Evolutionary conservation across 37 sponge, comb jelly and placozoan genomes (phyloP).

Genomic region (Crambe crambe): DNA sequence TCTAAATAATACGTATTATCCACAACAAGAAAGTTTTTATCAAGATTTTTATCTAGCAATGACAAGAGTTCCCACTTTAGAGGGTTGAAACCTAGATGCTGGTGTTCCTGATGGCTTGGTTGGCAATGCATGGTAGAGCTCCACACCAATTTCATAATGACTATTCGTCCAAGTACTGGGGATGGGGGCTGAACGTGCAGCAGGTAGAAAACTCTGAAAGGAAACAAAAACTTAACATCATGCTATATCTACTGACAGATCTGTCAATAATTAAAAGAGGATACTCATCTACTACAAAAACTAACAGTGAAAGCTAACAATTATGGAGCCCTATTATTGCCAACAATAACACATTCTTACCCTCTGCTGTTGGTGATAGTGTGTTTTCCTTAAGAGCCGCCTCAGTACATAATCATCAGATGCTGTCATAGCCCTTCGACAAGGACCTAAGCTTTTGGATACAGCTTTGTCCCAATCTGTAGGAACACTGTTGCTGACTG

Average conservation of each 20-base stretch:
- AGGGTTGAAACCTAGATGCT: constrained; percentile 29
- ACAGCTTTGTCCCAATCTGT: neutral
- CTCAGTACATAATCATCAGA: constrained; percentile 40
- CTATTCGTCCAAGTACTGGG: constrained; percentile 22
- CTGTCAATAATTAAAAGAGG: too few species aligned
- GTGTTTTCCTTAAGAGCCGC: constrained; percentile 37
- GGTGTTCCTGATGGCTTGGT: constrained; percentile 41
- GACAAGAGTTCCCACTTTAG: constrained; percentile 34
- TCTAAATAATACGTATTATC: neutral
- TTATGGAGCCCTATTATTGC: too few species aligned
- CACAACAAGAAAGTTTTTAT: neutral
- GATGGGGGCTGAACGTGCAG: constrained; percentile 23
- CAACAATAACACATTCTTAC: too few species aligned
- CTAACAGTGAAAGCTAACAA: neutral
- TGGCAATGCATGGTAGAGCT: constrained; percentile 39
- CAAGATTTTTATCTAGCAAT: constrained; percentile 29
- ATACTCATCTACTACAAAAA: neutral
- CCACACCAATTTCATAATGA: constrained; percentile 15
- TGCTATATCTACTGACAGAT: too few species aligned
- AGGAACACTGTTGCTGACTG: too few species aligned
- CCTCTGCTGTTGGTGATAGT: too few species aligned
- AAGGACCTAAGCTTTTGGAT: constrained; percentile 1
- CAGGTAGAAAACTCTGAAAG: constrained; percentile 13
- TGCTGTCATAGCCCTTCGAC: constrained; percentile 58
- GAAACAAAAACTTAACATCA: neutral